These are phyloP conservation scores for Vanacampus margaritifer DNA, from an alignment of 2,113 vertebrate species.

Conservation along the genomic window DNA sequence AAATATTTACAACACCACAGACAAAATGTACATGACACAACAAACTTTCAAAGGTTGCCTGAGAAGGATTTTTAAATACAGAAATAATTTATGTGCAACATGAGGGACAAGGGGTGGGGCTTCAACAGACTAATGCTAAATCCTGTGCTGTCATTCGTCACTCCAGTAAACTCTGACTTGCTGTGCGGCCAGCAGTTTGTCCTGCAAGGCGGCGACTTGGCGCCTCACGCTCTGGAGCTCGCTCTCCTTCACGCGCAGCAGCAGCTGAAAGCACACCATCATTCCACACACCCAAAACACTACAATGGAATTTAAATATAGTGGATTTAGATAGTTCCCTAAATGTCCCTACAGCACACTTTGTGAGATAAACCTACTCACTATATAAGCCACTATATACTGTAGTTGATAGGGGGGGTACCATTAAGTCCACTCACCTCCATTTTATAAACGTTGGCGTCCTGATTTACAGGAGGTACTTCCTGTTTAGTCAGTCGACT, in stretches of 20 bases:
- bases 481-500: constrained; percentile 54
- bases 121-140: neutral
- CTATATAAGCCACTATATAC: neutral
- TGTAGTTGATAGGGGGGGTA: neutral
- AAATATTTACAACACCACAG: neutral
- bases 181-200: constrained; percentile 60
- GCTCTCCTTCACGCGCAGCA: constrained; percentile 71
- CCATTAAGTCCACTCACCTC: constrained; percentile 51
- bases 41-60: neutral
- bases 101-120: neutral
- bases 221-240: constrained; percentile 68
- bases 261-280: constrained; percentile 3
- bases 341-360: neutral
- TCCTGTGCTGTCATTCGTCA: neutral
- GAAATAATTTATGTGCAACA: neutral
- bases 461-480: constrained; percentile 24
- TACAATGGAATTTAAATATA: neutral
- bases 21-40: neutral
- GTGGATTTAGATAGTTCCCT: neutral
- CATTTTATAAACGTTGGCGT: constrained; percentile 57
- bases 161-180: constrained; percentile 36
- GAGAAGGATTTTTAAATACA: neutral
- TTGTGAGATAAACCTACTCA: neutral
- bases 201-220: constrained; percentile 65
- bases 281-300: neutral